phyloP scores from a whole-genome alignment of 2,888 invertebrate species.

The Glaucopsyche alexis region DNA sequence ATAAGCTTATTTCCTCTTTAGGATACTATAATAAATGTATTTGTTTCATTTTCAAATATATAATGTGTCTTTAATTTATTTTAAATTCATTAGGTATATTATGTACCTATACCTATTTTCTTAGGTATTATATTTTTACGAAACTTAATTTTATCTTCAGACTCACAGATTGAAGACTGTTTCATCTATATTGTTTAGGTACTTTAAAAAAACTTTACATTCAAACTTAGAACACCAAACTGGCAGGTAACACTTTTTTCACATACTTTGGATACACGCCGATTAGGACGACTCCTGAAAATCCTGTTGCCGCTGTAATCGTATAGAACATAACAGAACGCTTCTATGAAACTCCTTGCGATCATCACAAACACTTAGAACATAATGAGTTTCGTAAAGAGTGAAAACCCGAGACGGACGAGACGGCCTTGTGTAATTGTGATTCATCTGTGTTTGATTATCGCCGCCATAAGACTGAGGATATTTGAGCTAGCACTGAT shows the following conservation, averaged over 20 bases:
- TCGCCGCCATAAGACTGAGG: conserved; percentile 38
- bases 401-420: conserved; percentile 45
- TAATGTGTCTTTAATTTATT: no score
- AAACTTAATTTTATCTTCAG: not conserved
- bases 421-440: conserved; percentile 56
- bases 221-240: not conserved
- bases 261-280: conserved; percentile 38
- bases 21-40: no score
- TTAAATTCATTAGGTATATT: no score
- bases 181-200: not conserved
- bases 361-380: conserved; percentile 48
- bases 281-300: conserved; percentile 37
- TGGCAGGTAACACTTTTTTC: not conserved
- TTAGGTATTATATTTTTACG: not conserved
- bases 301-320: conserved; percentile 44
- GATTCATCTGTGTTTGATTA: conserved; percentile 58
- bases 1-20: no score
- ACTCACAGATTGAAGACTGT: not conserved
- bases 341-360: conserved; percentile 54
- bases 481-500: conserved; percentile 5
- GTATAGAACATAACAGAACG: conserved; percentile 53
- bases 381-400: conserved; percentile 43
- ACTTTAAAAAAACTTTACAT: not conserved
- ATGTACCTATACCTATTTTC: no score
- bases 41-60: no score